Percentiles rank a stretch among this genome's conserved stretches.
phyloP scores from a whole-genome alignment of 2,797 vertebrate genomes.

The Acomys russatus region DNA sequence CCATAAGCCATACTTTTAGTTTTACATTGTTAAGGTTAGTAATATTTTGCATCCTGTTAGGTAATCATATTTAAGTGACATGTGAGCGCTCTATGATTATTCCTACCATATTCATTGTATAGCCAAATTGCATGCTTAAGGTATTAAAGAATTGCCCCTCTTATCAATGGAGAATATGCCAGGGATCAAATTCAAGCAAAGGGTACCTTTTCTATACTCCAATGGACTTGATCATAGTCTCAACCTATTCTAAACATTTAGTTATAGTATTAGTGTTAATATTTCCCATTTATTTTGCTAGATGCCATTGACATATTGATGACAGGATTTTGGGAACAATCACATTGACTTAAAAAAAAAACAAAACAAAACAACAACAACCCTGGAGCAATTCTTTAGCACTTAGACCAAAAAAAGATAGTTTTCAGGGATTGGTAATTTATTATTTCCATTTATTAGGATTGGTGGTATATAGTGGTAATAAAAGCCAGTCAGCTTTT shows the following conservation, averaged over 20 bases:
- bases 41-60: neutral
- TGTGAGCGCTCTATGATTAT: slow-evolving; percentile 7
- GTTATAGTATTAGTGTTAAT: neutral
- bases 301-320: neutral
- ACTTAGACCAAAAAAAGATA: neutral
- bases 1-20: slow-evolving; percentile 16
- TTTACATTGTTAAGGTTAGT: slow-evolving; percentile 44
- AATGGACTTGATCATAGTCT: slow-evolving; percentile 4
- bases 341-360: neutral
- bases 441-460: slow-evolving; percentile 5
- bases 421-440: neutral
- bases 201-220: neutral
- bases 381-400: slow-evolving; percentile 13
- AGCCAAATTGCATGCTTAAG: neutral
- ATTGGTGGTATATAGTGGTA: neutral
- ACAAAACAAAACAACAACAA: too few species aligned
- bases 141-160: neutral
- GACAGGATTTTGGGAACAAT: neutral
- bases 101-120: neutral
- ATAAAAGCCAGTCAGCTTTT: neutral
- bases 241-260: slow-evolving; percentile 40
- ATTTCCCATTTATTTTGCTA: neutral
- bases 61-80: neutral
- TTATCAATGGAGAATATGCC: slow-evolving; percentile 28
- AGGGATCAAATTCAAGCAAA: slow-evolving; percentile 33